Evolutionary conservation across 2,797 vertebrate genomes (phyloP), one percentile per base, ranked within the genome.

Genomic region (Malacoctenus gilli): DNA sequence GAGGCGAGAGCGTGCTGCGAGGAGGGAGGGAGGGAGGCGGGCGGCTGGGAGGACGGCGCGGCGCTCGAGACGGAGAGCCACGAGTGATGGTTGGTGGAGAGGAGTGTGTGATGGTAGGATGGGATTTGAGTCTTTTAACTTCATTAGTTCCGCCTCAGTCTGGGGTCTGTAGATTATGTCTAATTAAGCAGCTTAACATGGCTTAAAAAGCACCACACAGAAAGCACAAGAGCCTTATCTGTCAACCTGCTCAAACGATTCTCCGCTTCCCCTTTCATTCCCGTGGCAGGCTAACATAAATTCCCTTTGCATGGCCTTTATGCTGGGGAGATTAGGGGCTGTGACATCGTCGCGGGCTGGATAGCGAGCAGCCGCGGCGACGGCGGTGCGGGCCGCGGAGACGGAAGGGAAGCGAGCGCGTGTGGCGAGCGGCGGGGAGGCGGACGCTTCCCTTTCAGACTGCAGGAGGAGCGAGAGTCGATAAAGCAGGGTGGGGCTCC

Each of bases 141-240:
- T 91, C 87, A 92, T 92, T 92, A 92, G 89, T 88, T 89, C 87
- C 64, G 86, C 88, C 83, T 91, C 90, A 86, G 89, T 87, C 90
- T 89, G 89, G 86, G 85, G 89, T 85, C 84, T 87, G 85, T 91
- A 92, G 90, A 93, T 92, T 92, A 92, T 85, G 88, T 88, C 89
- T 91, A 93, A 93, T 93, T 92, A 92, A 92, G 90, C 82, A 89
- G 90, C 89, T 93, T 92, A 93, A 84, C 81, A 68, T 85, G 87
- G 88, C 84, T 92, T 92, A 91, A 87, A 88, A 87, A 84, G 79
- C 85, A 78, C 83, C 89, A 85, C 84, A 87, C 85, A 90, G 87
- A 89, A 89, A 85, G 88, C 87, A 82, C 87, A 86, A 81, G 85
- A 88, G 87, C 74, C 82, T 92, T 89, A 92, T 93, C 89, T 90